Evolutionary conservation across 2,888 invertebrate genomes (phyloP), one percentile per base, ranked within the genome.

Genomic region (Dascillus cervinus): DNA sequence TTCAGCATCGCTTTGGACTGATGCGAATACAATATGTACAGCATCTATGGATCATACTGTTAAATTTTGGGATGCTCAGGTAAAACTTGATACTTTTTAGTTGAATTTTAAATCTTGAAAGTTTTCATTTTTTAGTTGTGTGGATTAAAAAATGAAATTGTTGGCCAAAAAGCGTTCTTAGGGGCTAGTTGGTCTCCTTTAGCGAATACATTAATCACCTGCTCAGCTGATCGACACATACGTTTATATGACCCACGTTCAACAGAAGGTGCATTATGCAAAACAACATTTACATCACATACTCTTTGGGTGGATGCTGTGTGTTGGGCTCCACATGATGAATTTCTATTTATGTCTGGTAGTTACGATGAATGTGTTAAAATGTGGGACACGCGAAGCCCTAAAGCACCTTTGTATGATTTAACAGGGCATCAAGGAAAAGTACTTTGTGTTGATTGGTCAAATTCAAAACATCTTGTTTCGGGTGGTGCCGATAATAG

Each of bases 31-130:
- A 41, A 67, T 95, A 2, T 72, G 88, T 4, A 90, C 94, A 0
- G 77, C 83, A 29, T 90, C 95, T 1, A 94, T 92, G 92, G 97
- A 98, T 68, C 95, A 97, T 58, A 86, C 94, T 1, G 69, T 98
- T 9, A 84, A 88, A 60, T 61, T 94, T 4, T 98, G 97, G 97
- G 96, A 98, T 63, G 73, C 87, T 23, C 85, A 88, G 42, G 59
- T 61, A 47, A 46, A 26, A 26, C n/a, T 4, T 23, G 12, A 12
- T 26, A 53, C 5, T 27, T 21, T 19, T 24, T 10, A 31, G 4
- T 4, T 8, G 22, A 1, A 3, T 11, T 12, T 32, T n/a, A 11
- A 26, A 6, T 13, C 11, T 12, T 10, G 4, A 3, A 11, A 12
- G 15, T 14, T 9, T 27, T 29, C 11, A 28, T 28, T 22, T 26